Evolutionary conservation across 2,113 vertebrate genomes (phyloP).

Genomic region (human): DNA sequence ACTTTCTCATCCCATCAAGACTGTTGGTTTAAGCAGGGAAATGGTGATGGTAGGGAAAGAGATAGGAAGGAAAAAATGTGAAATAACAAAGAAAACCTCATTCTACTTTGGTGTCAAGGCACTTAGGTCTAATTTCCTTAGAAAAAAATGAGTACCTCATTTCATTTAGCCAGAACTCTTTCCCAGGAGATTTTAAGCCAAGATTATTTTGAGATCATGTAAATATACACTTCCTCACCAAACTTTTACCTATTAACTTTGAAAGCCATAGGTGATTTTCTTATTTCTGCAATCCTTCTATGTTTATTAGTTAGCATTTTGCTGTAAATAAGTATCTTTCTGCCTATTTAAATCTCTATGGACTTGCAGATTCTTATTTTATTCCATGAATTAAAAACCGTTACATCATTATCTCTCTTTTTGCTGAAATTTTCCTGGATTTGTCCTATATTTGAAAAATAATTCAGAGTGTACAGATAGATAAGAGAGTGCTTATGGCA

Average conservation of each 20-base stretch:
- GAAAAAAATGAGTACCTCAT: neutral
- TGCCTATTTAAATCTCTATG: neutral
- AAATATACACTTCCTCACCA: neutral
- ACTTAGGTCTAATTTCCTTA: neutral
- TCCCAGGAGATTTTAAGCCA: neutral
- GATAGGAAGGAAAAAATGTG: neutral
- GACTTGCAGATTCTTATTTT: too few species aligned
- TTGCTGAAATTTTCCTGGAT: neutral
- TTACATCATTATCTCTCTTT: neutral
- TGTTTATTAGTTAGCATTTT: neutral
- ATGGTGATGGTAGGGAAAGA: neutral
- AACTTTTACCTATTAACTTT: neutral
- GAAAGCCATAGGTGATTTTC: neutral
- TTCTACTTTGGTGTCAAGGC: neutral
- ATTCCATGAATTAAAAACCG: neutral
- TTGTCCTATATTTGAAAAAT: neutral
- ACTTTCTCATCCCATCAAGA: neutral
- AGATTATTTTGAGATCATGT: neutral
- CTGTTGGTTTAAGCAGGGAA: neutral
- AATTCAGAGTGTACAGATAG: neutral
- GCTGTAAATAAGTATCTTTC: neutral
- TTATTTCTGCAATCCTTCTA: neutral
- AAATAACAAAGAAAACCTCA: neutral
- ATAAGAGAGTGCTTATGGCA: neutral
- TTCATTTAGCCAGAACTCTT: neutral